phyloP scores from a whole-genome alignment of 2,113 vertebrate species.

The Neofelis nebulosa region DNA sequence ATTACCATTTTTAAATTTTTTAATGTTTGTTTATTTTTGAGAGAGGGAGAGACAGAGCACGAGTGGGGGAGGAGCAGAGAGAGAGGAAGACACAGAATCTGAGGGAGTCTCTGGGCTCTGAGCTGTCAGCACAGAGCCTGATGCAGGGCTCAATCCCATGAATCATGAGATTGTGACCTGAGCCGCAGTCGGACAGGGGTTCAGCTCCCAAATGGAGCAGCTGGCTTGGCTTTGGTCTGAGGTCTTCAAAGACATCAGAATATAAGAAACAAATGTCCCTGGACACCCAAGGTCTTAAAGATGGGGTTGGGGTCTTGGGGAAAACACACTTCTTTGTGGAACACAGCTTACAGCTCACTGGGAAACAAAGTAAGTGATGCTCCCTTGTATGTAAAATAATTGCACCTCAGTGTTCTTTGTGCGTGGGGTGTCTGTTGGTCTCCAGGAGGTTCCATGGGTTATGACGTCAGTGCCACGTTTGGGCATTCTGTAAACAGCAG shows the following conservation, averaged over 20 bases:
- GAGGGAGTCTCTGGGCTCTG: too few relatives aligned
- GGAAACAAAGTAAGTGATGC: neutral
- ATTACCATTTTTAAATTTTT: too few relatives aligned
- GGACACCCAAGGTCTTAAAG: neutral
- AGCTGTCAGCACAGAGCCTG: too few relatives aligned
- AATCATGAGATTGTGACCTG: too few relatives aligned
- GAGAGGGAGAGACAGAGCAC: too few relatives aligned
- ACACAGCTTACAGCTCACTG: neutral
- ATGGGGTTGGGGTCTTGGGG: neutral
- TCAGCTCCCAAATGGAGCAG: neutral
- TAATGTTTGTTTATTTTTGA: too few relatives aligned
- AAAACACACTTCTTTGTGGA: neutral
- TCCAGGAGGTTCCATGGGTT: neutral
- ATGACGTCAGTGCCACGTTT: neutral
- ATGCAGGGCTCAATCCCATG: too few relatives aligned
- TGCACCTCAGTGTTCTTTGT: neutral
- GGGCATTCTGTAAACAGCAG: neutral
- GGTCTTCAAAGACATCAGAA: neutral
- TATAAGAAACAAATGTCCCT: neutral
- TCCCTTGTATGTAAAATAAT: neutral
- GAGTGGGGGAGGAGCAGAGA: too few relatives aligned
- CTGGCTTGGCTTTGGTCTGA: neutral
- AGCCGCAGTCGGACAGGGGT: neutral
- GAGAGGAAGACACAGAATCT: too few relatives aligned
- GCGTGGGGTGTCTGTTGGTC: neutral